A percentile compares a stretch with the other conserved stretches of the same genome.
Evolutionary conservation across 2,113 vertebrate genomes (phyloP).

Genomic region (Ahaetulla prasina): DNA sequence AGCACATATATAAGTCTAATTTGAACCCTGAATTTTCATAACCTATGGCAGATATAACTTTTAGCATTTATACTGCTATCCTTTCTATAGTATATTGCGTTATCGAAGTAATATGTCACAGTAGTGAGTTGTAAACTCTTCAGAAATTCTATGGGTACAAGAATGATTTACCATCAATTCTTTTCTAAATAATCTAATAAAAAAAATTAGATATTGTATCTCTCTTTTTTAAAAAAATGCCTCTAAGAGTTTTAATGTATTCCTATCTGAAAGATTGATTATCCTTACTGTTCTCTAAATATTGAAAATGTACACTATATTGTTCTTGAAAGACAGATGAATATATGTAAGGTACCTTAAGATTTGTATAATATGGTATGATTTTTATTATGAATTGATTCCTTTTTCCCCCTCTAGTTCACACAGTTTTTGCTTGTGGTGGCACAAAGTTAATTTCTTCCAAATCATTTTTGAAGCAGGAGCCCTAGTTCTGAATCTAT

Average conservation of each 20-base stretch:
- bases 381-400: not conserved
- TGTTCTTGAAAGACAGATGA: constrained; percentile 19
- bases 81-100: not conserved
- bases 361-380: not conserved
- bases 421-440: not conserved
- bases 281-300: not conserved
- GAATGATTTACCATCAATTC: not conserved
- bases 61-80: not conserved
- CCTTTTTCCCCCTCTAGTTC: not conserved
- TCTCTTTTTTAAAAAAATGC: not conserved
- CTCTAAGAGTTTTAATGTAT: not conserved
- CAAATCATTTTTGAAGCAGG: not conserved
- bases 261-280: not conserved
- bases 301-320: constrained; percentile 11
- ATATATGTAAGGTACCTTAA: not conserved
- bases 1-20: not conserved
- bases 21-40: not conserved
- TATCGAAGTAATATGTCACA: not conserved
- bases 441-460: not conserved
- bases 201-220: not conserved
- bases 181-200: not conserved
- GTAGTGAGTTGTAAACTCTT: not conserved
- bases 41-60: not conserved
- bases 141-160: not conserved
- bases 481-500: not conserved